Base-by-base conservation (phyloP, 2,797 vertebrate species). In the Momotus momota region DNA sequence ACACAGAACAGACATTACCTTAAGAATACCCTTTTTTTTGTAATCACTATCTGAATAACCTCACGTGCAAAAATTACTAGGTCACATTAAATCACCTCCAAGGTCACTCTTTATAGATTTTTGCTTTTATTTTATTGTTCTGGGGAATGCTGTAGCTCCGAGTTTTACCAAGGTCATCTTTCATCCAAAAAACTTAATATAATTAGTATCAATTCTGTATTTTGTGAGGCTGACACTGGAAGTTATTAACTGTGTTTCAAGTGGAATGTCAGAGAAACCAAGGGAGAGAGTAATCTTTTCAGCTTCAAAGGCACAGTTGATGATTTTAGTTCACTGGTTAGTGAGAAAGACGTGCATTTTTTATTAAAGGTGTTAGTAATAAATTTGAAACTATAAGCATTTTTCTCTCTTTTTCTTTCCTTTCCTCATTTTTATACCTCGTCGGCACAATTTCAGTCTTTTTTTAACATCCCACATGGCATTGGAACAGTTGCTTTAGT, bases 181-280 rank as follows among this genome's bases (percentile, higher is more conserved):
- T 96, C 90, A 93, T 91, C 84, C 79, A 81, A 95, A 92, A 97
- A 97, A 80, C 55, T 96, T 97, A 87, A 94, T 94, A 90, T 95
- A 98, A 97, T 98, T 98, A 98, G 92, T 96, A 97, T 96, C 96
- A 97, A 96, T 96, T 96, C 89, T n/a, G 71, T 95, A 94, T 97
- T 97, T 97, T 91, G 92, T 93, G 85, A 96, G 88, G 93, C 90
- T 97, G 95, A 91, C 55, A 81, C 18, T 75, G 83, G 71, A 97
- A 94, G 85, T 96, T 97, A 97, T 97, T 98, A 98, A 95, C 94
- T 94, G 60, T 90, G 86, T 97, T 98, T 98, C 96, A 97, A 97
- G 95, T 96, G 80, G 94, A 96, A 54, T 93, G 91, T 89, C 95
- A 98, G 92, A 94, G 93, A 93, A 97, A 92, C 64, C 84, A 95